phyloP scores from a whole-genome alignment of 2,797 vertebrate genomes.

The Oceanodroma leucorhoa region DNA sequence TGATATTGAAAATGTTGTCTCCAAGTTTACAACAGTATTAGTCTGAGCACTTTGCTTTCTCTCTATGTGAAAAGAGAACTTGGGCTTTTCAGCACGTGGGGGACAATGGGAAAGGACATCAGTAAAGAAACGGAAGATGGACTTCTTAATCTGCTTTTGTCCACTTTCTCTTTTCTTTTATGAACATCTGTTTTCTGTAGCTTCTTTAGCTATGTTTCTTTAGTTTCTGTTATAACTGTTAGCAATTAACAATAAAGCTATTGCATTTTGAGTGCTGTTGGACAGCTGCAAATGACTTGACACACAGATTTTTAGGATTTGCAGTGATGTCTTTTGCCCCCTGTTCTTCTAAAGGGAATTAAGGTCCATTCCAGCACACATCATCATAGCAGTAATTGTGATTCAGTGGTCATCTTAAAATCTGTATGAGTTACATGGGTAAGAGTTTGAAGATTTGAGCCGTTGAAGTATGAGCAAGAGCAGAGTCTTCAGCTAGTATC shows the following conservation, averaged over 20 bases:
- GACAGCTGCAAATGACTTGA: not conserved
- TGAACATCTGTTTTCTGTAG: not conserved
- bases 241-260: not conserved
- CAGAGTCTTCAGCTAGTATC: not conserved
- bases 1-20: not conserved
- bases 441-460: not conserved
- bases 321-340: not conserved
- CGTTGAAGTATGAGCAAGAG: not conserved
- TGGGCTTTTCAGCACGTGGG: not conserved
- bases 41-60: constrained; percentile 34
- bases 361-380: not conserved
- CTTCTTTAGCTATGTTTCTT: not conserved
- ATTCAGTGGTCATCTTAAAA: not conserved
- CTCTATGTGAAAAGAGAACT: constrained; percentile 2
- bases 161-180: not conserved
- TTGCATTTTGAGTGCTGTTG: not conserved
- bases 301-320: not conserved
- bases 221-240: not conserved
- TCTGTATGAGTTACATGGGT: not conserved
- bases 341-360: not conserved
- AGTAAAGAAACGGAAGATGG: not conserved
- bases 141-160: not conserved
- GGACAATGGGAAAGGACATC: not conserved
- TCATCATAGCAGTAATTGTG: not conserved
- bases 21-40: not conserved